Evolutionary conservation across 2,888 invertebrate species (phyloP), one percentile per base, ranked within the genome.

Genomic region (Apotomis betuletana): DNA sequence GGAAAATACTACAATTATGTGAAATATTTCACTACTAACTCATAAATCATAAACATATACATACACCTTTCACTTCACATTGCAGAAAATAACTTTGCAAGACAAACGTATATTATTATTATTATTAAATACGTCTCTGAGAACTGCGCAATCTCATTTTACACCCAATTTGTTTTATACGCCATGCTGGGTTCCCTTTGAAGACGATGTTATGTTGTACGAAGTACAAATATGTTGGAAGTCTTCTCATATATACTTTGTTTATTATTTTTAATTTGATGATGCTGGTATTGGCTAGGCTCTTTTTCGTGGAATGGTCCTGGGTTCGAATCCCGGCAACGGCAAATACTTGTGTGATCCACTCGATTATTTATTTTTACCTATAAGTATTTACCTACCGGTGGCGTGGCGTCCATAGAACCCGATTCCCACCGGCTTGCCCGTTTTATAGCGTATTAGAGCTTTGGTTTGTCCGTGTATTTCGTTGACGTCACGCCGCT

Each of bases 81-180:
- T 68, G 27, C 38, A 54, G 36, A 60, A 61, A 60, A 68, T 54
- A 54, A 60, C 54, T 10, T 44, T 49, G 52, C 57, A 44, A 60
- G 52, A 64, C 27, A 54, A 27, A 15, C 44, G n/a, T 15, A 36
- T 6, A 46, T 61, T 61, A n/a, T 51, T 10, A n/a, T 51, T 10
- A 13, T 36, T 9, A 54, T n/a, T 8, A 59, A 55, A 15, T 52
- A 52, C 15, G n/a, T 57, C 44, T 46, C n/a, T 63, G 0, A 10
- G 52, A 52, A 57, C 44, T 57, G 49, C 10, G 58, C 12, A 10
- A 13, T 58, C 58, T 64, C 63, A 59, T 58, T 58, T 63, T 58
- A 63, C 63, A 46, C 44, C 8, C 69, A 64, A 70, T 70, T 70
- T 58, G 12, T 6, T 52, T 44, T 10, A 12, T 36, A 55, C 27